A percentile compares a stretch with the other conserved stretches of the same genome.
These are phyloP conservation scores for Epinephelus awoara DNA, from an alignment of 2,797 vertebrate species.

Conservation along the genomic window DNA sequence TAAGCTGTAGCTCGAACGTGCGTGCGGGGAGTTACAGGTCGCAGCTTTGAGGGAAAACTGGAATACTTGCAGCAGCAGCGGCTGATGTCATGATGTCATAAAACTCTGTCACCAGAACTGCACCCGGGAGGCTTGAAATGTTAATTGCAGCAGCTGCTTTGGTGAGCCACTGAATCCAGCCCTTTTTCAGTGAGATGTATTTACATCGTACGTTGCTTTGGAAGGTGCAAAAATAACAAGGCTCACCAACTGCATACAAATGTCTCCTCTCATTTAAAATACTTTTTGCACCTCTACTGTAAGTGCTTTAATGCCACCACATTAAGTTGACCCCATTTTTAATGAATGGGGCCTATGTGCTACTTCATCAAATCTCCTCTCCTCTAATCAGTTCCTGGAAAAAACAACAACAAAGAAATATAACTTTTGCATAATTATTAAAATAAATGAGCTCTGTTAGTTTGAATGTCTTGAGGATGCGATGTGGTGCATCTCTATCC, in stretches of 20 bases:
- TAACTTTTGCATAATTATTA: not conserved
- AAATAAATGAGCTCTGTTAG: not conserved
- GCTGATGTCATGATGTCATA: slow-evolving; percentile 55
- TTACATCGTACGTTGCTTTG: slow-evolving; percentile 1
- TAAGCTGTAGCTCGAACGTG: not conserved
- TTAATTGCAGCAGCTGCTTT: slow-evolving; percentile 62
- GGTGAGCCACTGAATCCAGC: slow-evolving; percentile 26
- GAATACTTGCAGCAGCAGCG: slow-evolving; percentile 9
- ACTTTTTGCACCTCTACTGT: slow-evolving; percentile 16
- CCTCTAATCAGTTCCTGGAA: not conserved
- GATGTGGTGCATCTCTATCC: slow-evolving; percentile 23
- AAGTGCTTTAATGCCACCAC: slow-evolving; percentile 23
- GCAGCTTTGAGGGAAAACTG: slow-evolving; percentile 35
- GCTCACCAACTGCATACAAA: slow-evolving; percentile 11
- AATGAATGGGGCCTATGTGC: not conserved
- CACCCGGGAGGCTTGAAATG: slow-evolving; percentile 57
- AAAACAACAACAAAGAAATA: slow-evolving; percentile 1
- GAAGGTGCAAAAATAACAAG: slow-evolving; percentile 15
- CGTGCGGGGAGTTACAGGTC: slow-evolving; percentile 8
- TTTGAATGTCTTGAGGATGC: slow-evolving; percentile 2
- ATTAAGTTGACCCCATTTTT: not conserved
- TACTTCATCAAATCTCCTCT: not conserved
- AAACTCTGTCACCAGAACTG: slow-evolving; percentile 52
- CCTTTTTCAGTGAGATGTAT: slow-evolving; percentile 27
- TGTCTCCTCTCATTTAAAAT: slow-evolving; percentile 5